These are phyloP conservation scores for Chondrilla cf. caribensis DNA, from an alignment of 37 sponge, comb jelly and placozoan species.

Conservation along the genomic window DNA sequence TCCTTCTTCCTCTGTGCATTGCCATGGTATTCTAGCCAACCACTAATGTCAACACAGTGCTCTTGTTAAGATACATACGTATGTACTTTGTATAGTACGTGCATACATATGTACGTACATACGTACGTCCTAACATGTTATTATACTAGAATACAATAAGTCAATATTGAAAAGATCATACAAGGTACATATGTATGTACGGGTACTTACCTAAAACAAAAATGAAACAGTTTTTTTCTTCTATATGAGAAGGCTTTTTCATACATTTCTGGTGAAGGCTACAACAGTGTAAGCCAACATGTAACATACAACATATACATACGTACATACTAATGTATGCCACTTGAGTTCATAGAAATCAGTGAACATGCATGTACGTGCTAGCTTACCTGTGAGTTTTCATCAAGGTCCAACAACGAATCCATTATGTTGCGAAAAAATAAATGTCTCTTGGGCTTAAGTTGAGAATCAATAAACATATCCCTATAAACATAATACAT, in stretches of 20 bases:
- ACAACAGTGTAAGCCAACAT: neutral
- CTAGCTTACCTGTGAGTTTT: constrained; percentile 19
- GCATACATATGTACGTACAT: neutral
- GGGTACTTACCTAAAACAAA: constrained; percentile 43
- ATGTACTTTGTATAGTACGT: neutral
- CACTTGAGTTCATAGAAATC: neutral
- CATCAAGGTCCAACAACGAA: constrained; percentile 20
- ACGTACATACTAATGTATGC: neutral
- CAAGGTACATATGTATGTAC: neutral
- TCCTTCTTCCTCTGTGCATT: constrained; percentile 19
- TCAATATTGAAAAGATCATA: no score
- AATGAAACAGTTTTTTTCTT: constrained; percentile 5
- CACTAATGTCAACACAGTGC: constrained; percentile 29
- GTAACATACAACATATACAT: neutral
- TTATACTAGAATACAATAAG: neutral
- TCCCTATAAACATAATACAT: constrained; percentile 39
- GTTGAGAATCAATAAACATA: constrained; percentile 45
- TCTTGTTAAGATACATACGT: neutral
- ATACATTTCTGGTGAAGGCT: constrained; percentile 62
- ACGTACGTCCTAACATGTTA: neutral
- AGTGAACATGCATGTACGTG: constrained; percentile 8
- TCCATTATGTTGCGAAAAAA: neutral
- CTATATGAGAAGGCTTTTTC: constrained; percentile 48
- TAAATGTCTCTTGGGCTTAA: neutral
- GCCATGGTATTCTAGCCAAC: constrained; percentile 56